Evolutionary conservation across 2,888 invertebrate genomes (phyloP).

Genomic region (Halictus ligatus): DNA sequence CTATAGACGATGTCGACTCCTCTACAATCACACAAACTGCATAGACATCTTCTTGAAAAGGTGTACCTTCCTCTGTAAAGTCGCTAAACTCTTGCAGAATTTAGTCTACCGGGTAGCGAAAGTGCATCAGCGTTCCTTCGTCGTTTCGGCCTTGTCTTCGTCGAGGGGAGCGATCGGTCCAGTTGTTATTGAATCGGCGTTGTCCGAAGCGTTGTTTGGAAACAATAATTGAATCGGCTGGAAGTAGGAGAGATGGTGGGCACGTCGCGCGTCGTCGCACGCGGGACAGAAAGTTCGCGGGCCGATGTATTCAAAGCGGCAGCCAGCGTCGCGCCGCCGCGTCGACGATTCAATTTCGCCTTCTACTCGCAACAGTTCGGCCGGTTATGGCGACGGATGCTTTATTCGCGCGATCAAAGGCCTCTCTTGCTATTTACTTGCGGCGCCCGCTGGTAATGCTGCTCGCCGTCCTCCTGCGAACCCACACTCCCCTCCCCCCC

Average conservation of each 20-base stretch:
- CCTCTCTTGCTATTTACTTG: conserved; percentile 53
- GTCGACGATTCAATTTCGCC: conserved; percentile 47
- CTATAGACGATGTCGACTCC: too few relatives aligned
- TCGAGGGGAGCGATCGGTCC: neutral
- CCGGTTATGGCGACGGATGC: conserved; percentile 30
- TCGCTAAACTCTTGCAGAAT: too few relatives aligned
- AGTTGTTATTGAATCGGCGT: conserved; percentile 1
- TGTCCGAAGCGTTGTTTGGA: neutral
- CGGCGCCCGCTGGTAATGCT: conserved; percentile 29
- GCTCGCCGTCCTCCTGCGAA: conserved; percentile 20
- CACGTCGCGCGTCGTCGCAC: neutral
- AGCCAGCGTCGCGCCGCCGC: neutral
- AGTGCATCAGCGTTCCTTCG: too few relatives aligned
- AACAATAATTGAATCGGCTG: conserved; percentile 22
- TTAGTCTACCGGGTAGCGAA: too few relatives aligned
- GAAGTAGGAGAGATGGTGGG: neutral
- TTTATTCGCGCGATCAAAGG: conserved; percentile 54
- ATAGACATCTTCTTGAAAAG: too few relatives aligned
- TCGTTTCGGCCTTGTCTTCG: too few relatives aligned
- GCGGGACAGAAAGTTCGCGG: conserved; percentile 24
- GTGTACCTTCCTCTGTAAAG: too few relatives aligned
- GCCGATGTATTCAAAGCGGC: conserved; percentile 15
- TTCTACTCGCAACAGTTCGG: conserved; percentile 32
- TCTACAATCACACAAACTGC: too few relatives aligned
- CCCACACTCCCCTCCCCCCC: neutral